phyloP scores from a whole-genome alignment of 2,113 vertebrate species.

The Hyaena hyaena region DNA sequence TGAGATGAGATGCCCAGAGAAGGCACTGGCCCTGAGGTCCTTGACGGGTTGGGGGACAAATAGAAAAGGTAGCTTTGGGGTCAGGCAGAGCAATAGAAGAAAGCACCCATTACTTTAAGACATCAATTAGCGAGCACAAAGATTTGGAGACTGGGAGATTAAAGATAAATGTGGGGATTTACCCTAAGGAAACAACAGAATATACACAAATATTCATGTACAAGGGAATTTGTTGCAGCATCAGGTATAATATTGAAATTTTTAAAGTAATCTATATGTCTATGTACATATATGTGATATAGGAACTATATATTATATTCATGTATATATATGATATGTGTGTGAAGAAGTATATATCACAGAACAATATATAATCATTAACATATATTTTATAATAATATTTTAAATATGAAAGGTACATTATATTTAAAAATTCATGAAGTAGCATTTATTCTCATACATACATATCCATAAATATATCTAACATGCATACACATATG shows the following conservation, averaged over 20 bases:
- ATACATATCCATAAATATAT: too few species aligned
- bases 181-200: not conserved
- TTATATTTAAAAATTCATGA: not conserved
- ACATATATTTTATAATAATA: constrained; percentile 20
- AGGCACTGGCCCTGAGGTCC: not conserved
- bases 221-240: not conserved
- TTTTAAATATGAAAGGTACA: constrained; percentile 3
- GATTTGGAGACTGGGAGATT: not conserved
- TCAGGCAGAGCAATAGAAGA: not conserved
- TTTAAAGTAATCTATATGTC: not conserved
- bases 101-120: not conserved
- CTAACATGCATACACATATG: not conserved
- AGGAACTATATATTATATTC: not conserved
- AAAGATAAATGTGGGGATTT: constrained; percentile 7
- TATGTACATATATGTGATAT: not conserved
- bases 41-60: not conserved
- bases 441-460: not conserved
- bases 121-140: not conserved
- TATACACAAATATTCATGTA: not conserved
- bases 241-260: not conserved
- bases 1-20: not conserved
- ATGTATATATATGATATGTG: not conserved
- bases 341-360: not conserved
- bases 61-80: not conserved
- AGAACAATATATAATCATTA: not conserved